A percentile compares a stretch with the other conserved stretches of the same genome.
Conservation (phyloP, 2,888 invertebrate species). For the Drepana falcataria region DNA sequence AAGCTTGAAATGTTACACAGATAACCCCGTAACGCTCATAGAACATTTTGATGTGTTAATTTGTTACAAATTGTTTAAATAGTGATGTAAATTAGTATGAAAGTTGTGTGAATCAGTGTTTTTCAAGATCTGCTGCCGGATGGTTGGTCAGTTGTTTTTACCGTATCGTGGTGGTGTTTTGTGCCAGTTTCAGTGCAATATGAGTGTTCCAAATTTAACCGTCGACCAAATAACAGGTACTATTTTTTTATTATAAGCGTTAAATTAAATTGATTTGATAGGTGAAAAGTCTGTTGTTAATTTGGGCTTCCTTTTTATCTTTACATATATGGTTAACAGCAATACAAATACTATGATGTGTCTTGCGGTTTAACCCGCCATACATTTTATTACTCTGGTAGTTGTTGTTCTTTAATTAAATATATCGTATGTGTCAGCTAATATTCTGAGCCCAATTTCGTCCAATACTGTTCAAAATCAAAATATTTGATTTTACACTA, state of each 20-base stretch:
- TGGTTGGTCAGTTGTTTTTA: slow-evolving; percentile 27
- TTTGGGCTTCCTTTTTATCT: too few species aligned
- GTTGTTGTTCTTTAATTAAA: too few species aligned
- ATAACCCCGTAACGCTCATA: slow-evolving; percentile 10
- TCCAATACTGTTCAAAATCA: too few species aligned
- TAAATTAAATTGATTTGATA: neutral
- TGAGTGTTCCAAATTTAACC: slow-evolving; percentile 74
- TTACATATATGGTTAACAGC: too few species aligned
- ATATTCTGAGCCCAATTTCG: too few species aligned
- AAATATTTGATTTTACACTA: too few species aligned
- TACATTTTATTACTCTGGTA: too few species aligned
- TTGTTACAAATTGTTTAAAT: slow-evolving; percentile 45
- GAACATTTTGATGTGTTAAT: slow-evolving; percentile 40
- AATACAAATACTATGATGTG: too few species aligned
- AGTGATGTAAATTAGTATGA: slow-evolving; percentile 51
- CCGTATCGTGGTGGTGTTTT: neutral
- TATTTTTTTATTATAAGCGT: slow-evolving; percentile 10
- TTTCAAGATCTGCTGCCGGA: slow-evolving; percentile 46
- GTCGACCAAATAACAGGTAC: slow-evolving; percentile 69
- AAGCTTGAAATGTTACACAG: neutral
- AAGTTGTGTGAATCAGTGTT: slow-evolving; percentile 62
- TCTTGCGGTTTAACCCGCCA: too few species aligned
- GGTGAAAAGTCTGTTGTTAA: neutral
- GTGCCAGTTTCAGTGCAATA: slow-evolving; percentile 21
- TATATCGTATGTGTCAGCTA: too few species aligned